Evolutionary conservation across 2,888 invertebrate genomes (phyloP), one percentile per base, ranked within the genome.

Genomic region (Adela reaumurella): DNA sequence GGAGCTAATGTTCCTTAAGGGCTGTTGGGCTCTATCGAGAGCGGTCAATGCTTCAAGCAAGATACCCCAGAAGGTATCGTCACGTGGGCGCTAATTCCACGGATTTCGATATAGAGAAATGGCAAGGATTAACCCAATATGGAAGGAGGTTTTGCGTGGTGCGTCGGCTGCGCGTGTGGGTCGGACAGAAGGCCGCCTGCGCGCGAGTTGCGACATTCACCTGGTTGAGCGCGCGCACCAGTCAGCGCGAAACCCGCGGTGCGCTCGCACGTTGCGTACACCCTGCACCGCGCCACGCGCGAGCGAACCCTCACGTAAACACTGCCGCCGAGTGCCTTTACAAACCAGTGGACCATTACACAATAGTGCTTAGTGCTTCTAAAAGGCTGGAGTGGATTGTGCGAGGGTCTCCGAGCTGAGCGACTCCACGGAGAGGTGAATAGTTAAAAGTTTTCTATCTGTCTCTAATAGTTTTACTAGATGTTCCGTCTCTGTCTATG

Each of bases 171-270:
- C 11, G 3, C 3, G 35, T 14, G 35, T 35, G n/a, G 35, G 35
- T 14, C 35, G 4, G 4, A 11, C 14, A 35, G 35, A 74, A 76
- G 76, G 76, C 73, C 74, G 73, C 56, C n/a, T n/a, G n/a, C n/a
- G n/a, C n/a, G n/a, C n/a, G n/a, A n/a, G n/a, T 35, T 35, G 58
- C 63, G 60, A 70, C 74, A 68, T 74, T 74, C 74, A 73, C 74
- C 63, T 51, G 58, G 53, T 49, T 49, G 53, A 51, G 50, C 49
- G 53, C 55, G 35, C 35, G 35, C 35, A 58, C 58, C 68, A 74
- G 76, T 76, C 63, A 68, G 73, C 71, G 73, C 69, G 69, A 70
- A 71, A 70, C 71, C 62, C 60, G 55, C 67, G 61, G 63, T 70
- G 74, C 63, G 59, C 54, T 67, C 73, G 73, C 74, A 76, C 66